Base-by-base conservation (phyloP, 2,888 invertebrate genomes). In the Lepas anatifera region DNA sequence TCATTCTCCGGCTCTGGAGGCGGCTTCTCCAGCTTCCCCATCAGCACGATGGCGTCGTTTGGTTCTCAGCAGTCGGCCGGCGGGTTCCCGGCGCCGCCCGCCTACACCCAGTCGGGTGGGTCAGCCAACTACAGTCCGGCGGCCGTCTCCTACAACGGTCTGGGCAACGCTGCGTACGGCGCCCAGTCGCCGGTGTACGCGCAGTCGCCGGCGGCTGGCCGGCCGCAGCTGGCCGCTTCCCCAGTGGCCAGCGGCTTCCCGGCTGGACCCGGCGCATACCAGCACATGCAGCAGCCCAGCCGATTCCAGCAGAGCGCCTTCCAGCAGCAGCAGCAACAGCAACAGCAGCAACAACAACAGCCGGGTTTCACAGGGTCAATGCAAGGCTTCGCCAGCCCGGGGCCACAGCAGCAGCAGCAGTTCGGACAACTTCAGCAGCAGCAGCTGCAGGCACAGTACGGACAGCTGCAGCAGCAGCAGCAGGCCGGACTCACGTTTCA, bases 71-170 rank as follows among this genome's bases (percentile, higher is more conserved):
- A 32, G 35, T 7, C 29, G 50, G 13, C 50, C 32, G 35, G 58
- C 58, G 58, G 58, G 32, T 58, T 35, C 58, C 37, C 37, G 25
- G 39, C 39, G 39, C 66, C 66, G 27, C 66, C 66, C 25, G 66
- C 66, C 25, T 66, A 66, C 66, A 39, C 22, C 13, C 66, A 66
- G 66, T 66, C 66, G 58, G 58, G 58, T 22, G 58, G 58, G 8
- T 10, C 11, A 1, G 22, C 22, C 22, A 22, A 22, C 29, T 58
- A 22, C 58, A 58, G 58, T 22, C 32, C 25, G 32, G 58, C 35
- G 25, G 8, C 58, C 22, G 22, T 35, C 22, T 35, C 48, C 4
- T 48, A 48, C 48, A 11, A 22, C 58, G 35, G 58, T 35, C 22
- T 35, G 58, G 32, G 16, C 35, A 35, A 35, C 32, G 29, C 32